Conservation (phyloP, 2,888 invertebrate species). For the Luperina nickerlii region DNA sequence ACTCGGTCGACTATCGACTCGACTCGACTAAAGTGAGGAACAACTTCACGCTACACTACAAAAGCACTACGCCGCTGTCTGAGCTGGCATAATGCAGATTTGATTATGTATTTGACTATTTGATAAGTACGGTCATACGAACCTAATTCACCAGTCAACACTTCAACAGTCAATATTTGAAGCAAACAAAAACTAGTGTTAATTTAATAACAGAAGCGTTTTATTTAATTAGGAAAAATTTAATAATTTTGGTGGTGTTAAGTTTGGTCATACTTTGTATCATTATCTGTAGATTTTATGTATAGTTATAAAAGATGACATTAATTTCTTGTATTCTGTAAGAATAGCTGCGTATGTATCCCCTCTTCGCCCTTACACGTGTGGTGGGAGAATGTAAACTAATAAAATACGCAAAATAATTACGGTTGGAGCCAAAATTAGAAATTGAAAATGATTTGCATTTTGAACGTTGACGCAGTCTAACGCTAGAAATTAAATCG, state of each 20-base stretch:
- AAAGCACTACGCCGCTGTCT: constrained; percentile 14
- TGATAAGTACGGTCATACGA: neutral
- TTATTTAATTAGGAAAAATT: neutral
- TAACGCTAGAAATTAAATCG: constrained; percentile 7
- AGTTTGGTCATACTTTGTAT: constrained; percentile 5
- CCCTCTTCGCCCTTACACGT: constrained; percentile 40
- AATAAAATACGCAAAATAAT: constrained; percentile 65
- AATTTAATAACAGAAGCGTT: neutral
- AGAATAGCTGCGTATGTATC: constrained; percentile 21
- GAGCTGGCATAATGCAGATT: constrained; percentile 29
- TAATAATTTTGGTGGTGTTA: neutral
- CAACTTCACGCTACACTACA: constrained; percentile 29
- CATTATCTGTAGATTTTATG: neutral
- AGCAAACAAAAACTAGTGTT: constrained; percentile 13
- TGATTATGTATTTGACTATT: neutral
- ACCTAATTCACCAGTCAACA: neutral
- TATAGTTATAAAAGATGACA: constrained; percentile 9
- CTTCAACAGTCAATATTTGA: neutral
- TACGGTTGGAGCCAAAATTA: constrained; percentile 72
- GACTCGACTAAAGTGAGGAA: constrained; percentile 14
- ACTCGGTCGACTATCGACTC: neutral
- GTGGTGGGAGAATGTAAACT: constrained; percentile 43
- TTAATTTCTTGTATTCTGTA: constrained; percentile 23
- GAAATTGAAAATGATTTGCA: constrained; percentile 74
- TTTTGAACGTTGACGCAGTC: constrained; percentile 62